Conservation (phyloP, 2,888 invertebrate genomes). For the Leptothorax acervorum region DNA sequence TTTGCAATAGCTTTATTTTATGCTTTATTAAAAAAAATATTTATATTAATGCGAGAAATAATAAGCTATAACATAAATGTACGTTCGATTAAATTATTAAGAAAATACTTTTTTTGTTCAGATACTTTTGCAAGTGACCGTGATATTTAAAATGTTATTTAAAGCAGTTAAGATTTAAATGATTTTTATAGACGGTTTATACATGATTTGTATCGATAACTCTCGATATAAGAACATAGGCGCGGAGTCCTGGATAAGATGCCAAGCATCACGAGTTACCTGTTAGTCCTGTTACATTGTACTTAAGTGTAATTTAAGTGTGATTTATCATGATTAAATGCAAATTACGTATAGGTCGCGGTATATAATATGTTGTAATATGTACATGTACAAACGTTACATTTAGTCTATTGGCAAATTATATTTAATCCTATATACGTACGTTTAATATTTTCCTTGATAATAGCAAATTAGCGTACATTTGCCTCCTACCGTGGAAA, state of each 20-base stretch:
- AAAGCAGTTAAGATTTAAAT: neutral
- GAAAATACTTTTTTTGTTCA: neutral
- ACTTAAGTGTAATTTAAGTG: slow-evolving; percentile 29
- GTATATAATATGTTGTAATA: slow-evolving; percentile 22
- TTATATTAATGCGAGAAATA: neutral
- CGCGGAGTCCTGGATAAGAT: neutral
- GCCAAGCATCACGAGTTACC: slow-evolving; percentile 1
- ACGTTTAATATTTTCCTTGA: neutral
- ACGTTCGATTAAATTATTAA: neutral
- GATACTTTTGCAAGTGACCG: neutral
- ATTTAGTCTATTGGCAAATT: slow-evolving; percentile 21
- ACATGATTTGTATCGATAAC: neutral
- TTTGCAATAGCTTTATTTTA: neutral
- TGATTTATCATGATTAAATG: slow-evolving; percentile 34
- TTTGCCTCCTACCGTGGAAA: neutral
- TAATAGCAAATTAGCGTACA: neutral
- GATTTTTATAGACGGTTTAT: neutral
- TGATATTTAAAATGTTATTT: slow-evolving; percentile 12
- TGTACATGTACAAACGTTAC: slow-evolving; percentile 17
- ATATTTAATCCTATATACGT: neutral
- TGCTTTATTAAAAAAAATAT: neutral
- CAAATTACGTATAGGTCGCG: slow-evolving; percentile 14
- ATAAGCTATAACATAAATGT: neutral
- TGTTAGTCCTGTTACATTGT: slow-evolving; percentile 2
- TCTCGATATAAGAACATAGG: slow-evolving; percentile 4